phyloP scores from a whole-genome alignment of 2,888 invertebrate genomes.

The Ectemnius cavifrons region DNA sequence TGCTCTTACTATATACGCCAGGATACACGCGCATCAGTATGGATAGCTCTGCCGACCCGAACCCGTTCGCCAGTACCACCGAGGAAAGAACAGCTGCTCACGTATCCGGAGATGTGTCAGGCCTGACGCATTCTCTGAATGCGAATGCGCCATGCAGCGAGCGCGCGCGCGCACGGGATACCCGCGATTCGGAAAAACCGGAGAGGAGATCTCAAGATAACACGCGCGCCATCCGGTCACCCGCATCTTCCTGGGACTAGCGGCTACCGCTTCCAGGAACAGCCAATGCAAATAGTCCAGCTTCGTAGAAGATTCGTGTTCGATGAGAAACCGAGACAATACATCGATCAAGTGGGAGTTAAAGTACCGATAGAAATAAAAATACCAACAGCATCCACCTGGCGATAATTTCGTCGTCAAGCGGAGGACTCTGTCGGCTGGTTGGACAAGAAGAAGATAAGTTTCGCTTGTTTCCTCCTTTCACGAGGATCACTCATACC shows the following conservation, averaged over 20 bases:
- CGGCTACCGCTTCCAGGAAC: conserved; percentile 1
- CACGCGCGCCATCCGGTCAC: neutral
- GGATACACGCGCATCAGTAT: neutral
- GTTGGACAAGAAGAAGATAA: conserved; percentile 11
- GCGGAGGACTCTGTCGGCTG: too few relatives aligned
- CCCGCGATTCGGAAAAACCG: neutral
- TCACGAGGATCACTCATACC: conserved; percentile 5
- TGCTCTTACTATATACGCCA: conserved; percentile 13
- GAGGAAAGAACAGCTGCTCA: neutral
- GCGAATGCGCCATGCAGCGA: conserved; percentile 6
- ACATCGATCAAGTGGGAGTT: too few relatives aligned
- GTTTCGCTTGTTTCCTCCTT: too few relatives aligned
- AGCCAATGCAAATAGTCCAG: conserved; percentile 5
- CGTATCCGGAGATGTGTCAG: neutral
- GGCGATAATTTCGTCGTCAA: too few relatives aligned
- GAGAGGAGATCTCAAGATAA: neutral
- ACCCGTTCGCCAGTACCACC: neutral
- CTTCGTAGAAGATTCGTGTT: too few relatives aligned
- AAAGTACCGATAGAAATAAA: too few relatives aligned
- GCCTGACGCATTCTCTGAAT: neutral
- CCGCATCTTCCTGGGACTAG: conserved; percentile 4
- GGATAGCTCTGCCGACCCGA: neutral
- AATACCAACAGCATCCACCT: too few relatives aligned
- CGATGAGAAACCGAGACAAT: too few relatives aligned
- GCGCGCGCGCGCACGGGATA: neutral